Evolutionary conservation across 2,888 invertebrate genomes (phyloP), one percentile per base, ranked within the genome.

Genomic region (Nasonovia ribisnigri): DNA sequence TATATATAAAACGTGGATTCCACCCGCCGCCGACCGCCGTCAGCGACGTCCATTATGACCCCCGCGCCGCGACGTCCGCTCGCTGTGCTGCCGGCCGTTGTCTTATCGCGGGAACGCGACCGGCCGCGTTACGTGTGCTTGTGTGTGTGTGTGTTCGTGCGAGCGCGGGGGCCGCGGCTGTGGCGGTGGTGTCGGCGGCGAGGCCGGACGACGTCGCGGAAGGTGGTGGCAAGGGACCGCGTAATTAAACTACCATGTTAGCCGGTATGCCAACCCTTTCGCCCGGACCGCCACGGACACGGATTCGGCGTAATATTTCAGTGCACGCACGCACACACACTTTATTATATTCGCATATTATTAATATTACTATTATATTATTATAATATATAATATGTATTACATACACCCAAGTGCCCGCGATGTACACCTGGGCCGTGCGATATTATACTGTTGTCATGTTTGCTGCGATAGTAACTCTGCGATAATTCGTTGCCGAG

Each of bases 221-320:
- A 90, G n/a, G 93, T 86, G 42, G 42, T 67, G 93, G 67, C 20
- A 86, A 90, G 93, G 93, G 93, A 93, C 93, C 93, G 90, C 93
- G 93, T 93, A 93, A 93, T 93, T 93, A 93, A 93, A 93, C 93
- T 93, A 93, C 93, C 93, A 93, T 93, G 93, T 93, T 93, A 93
- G 93, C 93, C 93, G 93, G 90, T 93, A 93, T 60, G 93, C 93
- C 93, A 90, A 93, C 90, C 93, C 93, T 90, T 93, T 93, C 93
- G 93, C 89, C 93, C 93, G 89, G 89, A 93, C 86, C 90, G 88
- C 92, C 92, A 42, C 88, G 77, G 89, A 90, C 90, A 90, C 90
- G 93, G 93, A 90, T 90, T 93, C 93, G 93, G 93, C 93, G 90
- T 90, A 90, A 93, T 93, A 93, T 93, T 93, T 90, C 93, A 86